phyloP scores from a whole-genome alignment of 2,113 vertebrate species.

The Coptodon bakossiorum region DNA sequence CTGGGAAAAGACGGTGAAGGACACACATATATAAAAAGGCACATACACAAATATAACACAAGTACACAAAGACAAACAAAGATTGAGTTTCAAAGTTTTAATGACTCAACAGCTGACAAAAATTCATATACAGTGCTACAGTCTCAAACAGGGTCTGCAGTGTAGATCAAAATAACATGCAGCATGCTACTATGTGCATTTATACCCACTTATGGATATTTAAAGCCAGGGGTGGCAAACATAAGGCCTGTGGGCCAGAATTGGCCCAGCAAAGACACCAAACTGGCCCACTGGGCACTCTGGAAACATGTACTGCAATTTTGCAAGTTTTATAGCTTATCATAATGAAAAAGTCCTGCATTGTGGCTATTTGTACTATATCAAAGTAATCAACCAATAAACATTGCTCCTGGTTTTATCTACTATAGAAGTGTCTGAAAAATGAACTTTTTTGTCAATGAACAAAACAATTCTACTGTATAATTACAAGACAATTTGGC shows the following conservation, averaged over 20 bases:
- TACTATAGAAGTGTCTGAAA: background rate
- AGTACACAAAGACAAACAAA: background rate
- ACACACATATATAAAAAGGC: background rate
- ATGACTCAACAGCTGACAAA: constrained; percentile 41
- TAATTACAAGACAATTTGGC: background rate
- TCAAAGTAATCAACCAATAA: background rate
- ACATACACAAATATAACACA: background rate
- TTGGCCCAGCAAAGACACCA: background rate
- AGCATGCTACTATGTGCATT: background rate
- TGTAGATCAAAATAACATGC: constrained; percentile 38
- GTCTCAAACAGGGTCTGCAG: constrained; percentile 54
- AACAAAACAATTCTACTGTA: background rate
- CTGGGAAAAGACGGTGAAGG: constrained; percentile 48
- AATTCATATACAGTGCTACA: background rate
- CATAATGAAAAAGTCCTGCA: background rate
- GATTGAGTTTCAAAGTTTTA: constrained; percentile 48
- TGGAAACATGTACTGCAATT: background rate
- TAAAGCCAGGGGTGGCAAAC: background rate
- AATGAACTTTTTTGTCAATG: background rate
- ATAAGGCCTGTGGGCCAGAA: background rate
- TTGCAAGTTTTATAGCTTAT: background rate
- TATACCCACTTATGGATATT: background rate
- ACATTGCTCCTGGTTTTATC: background rate
- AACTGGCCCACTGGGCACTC: background rate
- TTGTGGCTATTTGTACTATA: background rate